phyloP scores from a whole-genome alignment of 2,113 vertebrate species.

The Rhea pennata region DNA sequence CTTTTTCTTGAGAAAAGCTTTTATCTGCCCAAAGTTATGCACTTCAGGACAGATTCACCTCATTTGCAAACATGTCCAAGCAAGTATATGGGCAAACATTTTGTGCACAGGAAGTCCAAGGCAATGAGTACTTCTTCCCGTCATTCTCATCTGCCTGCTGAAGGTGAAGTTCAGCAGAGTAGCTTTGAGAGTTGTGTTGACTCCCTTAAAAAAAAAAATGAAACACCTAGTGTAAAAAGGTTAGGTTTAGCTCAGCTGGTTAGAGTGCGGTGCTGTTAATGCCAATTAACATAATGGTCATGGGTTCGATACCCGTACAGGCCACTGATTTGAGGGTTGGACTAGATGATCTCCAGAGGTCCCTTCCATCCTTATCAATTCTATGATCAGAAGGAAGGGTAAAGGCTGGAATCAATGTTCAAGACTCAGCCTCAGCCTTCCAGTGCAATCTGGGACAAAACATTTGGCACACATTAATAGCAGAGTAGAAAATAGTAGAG shows the following conservation, averaged over 20 bases:
- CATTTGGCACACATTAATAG: not conserved
- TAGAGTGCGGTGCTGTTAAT: too few species aligned
- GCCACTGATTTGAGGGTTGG: too few species aligned
- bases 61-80: not conserved
- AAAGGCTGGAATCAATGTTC: not conserved
- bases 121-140: not conserved
- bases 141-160: not conserved
- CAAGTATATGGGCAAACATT: not conserved
- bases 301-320: too few species aligned
- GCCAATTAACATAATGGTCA: too few species aligned
- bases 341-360: too few species aligned
- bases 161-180: not conserved
- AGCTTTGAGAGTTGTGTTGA: not conserved
- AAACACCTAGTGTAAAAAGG: not conserved
- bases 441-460: not conserved
- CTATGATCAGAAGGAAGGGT: not conserved
- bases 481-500: not conserved
- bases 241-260: too few species aligned
- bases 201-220: not conserved
- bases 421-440: not conserved
- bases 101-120: not conserved
- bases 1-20: not conserved
- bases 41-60: not conserved
- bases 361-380: too few species aligned
- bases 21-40: not conserved